phyloP scores from a whole-genome alignment of 2,113 vertebrate species.

The Pterophyllum scalare region DNA sequence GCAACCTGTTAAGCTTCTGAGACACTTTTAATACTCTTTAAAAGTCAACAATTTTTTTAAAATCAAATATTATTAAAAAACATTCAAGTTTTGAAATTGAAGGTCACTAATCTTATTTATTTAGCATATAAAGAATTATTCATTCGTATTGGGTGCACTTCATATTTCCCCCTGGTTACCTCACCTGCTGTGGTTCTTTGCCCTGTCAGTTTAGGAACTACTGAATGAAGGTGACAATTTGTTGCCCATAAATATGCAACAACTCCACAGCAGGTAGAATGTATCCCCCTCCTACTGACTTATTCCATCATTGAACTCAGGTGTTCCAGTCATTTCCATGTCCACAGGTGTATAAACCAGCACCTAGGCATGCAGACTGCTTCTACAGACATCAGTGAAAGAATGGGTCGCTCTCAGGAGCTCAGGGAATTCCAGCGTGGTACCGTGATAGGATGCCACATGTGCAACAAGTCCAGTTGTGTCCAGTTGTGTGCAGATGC shows the following conservation, averaged over 20 bases:
- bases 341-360: no score
- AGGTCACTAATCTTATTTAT: not conserved
- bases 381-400: no score
- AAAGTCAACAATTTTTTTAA: accelerated
- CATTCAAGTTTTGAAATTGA: not conserved
- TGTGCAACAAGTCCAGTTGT: no score
- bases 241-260: accelerated
- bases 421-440: no score
- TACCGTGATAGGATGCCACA: no score
- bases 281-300: not conserved
- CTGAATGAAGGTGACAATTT: not conserved
- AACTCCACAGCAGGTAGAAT: not conserved
- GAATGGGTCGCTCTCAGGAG: no score
- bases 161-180: not conserved
- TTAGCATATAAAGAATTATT: no score
- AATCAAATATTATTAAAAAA: not conserved
- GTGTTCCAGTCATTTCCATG: no score
- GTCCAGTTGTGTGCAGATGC: no score
- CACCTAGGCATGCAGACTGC: no score
- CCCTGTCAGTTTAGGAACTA: not conserved
- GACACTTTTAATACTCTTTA: no score
- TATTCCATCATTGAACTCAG: no score
- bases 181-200: not conserved
- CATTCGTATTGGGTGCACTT: not conserved
- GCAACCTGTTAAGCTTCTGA: not conserved